Base-by-base conservation (phyloP, 1,140 invertebrate genomes). In the Leptinotarsa defecta region DNA sequence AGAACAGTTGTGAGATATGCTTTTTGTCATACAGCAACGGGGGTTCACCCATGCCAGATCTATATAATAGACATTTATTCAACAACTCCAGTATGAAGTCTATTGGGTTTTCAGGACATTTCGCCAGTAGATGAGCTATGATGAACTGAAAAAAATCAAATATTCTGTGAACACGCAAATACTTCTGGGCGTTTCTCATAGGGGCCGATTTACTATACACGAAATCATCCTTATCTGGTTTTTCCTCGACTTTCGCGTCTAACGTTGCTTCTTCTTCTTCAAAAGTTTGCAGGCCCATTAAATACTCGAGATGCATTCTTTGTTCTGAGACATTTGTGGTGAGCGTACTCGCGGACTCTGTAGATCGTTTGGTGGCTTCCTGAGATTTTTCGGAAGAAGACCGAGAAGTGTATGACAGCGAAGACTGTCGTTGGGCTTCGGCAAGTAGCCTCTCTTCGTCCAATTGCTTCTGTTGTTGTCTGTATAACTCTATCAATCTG, bases 31-130 rank as follows among this genome's bases (percentile, higher is more conserved):
- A 89, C 20, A 89, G 81, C 19, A 89, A 71, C 8, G 87, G 88
- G 11, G 88, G 84, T 5, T 86, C 78, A 27, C 83, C 81, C 4
- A 86, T 76, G 3, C 87, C 87, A 1, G 84, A 78, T 52, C 74
- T 85, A 78, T 87, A 89, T 6, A 88, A 79, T 19, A 87, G 76
- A 68, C 87, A 88, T 70, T 86, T 86, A 74, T 88, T 86, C 64
- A 89, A 74, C 13, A 89, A 79, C 72, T 86, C 83, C 13, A 82
- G 74, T 5, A 89, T 79, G 78, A 86, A 88, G 24, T 84, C 81
- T 17, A 89, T 85, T 11, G 88, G 88, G 76, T 89, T 83, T 0
- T 81, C 81, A 27, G 87, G 86, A 63, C 84, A 81, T 17, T 84
- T 81, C 4, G 84, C 80, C 15, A 87, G 68, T 5, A 89, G 77